Conservation (phyloP, 2,113 vertebrate species). For the Aspiorhynchus laticeps region DNA sequence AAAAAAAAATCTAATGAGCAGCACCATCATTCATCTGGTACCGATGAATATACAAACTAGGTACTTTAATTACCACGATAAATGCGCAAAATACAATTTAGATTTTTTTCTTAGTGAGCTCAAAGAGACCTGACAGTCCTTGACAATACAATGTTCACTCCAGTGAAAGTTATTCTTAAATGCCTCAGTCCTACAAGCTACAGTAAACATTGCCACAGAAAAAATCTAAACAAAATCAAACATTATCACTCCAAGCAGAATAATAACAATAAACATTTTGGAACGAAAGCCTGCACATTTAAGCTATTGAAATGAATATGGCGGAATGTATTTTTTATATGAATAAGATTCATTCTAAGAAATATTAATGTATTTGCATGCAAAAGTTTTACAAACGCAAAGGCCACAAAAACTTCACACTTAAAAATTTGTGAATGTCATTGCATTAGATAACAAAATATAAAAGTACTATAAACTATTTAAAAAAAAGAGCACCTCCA, state of each 20-base stretch:
- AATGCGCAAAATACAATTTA: background rate
- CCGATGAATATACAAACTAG: background rate
- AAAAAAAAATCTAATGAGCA: background rate
- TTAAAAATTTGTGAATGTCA: background rate
- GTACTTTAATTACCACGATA: background rate
- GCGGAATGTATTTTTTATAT: no score
- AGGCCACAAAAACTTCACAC: background rate
- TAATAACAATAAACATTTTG: background rate
- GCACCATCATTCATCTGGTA: slow-evolving; percentile 1
- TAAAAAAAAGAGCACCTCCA: no score
- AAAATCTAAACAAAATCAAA: background rate
- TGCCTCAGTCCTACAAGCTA: background rate
- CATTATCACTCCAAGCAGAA: background rate
- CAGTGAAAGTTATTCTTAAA: background rate
- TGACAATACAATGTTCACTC: background rate
- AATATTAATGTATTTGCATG: no score
- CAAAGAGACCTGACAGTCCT: background rate
- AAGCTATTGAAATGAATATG: no score
- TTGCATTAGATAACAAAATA: background rate
- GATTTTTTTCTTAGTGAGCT: background rate
- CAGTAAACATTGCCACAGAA: background rate
- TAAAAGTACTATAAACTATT: no score
- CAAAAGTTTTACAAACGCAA: background rate
- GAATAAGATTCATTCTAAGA: no score
- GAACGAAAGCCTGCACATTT: background rate